phyloP scores from a whole-genome alignment of 2,797 vertebrate species.

The Rhynchonycteris naso region DNA sequence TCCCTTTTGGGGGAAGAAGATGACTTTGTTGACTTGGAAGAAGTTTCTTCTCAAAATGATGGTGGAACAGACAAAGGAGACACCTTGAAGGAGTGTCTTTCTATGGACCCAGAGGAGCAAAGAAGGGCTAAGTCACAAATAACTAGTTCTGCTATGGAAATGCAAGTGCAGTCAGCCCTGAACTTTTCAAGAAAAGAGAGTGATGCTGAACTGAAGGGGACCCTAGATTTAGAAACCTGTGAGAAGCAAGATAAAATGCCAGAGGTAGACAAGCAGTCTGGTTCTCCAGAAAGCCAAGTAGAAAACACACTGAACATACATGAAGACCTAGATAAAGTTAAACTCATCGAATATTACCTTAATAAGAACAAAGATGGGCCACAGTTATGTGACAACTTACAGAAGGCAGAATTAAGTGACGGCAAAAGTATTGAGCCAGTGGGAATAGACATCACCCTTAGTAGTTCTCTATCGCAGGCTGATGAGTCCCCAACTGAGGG shows the following conservation, averaged over 20 bases:
- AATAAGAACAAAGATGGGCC: constrained; percentile 83
- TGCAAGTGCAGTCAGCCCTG: constrained; percentile 74
- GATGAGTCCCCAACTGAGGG: constrained; percentile 74
- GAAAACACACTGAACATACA: constrained; percentile 83
- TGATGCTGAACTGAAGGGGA: constrained; percentile 82
- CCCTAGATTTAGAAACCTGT: constrained; percentile 84
- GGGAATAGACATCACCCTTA: constrained; percentile 86
- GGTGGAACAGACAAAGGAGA: constrained; percentile 80
- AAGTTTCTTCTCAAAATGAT: constrained; percentile 83
- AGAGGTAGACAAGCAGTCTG: constrained; percentile 86
- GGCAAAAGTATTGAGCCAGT: constrained; percentile 77
- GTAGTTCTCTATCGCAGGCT: constrained; percentile 80
- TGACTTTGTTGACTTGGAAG: constrained; percentile 93
- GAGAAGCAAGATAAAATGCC: constrained; percentile 87
- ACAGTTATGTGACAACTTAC: constrained; percentile 79
- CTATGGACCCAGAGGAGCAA: constrained; percentile 68
- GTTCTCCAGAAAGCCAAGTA: constrained; percentile 83
- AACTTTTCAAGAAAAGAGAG: constrained; percentile 79
- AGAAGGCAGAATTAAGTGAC: constrained; percentile 80
- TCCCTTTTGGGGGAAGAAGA: constrained; percentile 87
- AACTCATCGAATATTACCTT: constrained; percentile 89
- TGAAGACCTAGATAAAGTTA: constrained; percentile 87
- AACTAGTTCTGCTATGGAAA: constrained; percentile 76
- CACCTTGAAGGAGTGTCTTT: constrained; percentile 73
- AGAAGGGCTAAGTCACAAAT: constrained; percentile 77